Base-by-base conservation (phyloP, 37 sponge, comb jelly and placozoan species). In the Chondrilla cf. caribensis region DNA sequence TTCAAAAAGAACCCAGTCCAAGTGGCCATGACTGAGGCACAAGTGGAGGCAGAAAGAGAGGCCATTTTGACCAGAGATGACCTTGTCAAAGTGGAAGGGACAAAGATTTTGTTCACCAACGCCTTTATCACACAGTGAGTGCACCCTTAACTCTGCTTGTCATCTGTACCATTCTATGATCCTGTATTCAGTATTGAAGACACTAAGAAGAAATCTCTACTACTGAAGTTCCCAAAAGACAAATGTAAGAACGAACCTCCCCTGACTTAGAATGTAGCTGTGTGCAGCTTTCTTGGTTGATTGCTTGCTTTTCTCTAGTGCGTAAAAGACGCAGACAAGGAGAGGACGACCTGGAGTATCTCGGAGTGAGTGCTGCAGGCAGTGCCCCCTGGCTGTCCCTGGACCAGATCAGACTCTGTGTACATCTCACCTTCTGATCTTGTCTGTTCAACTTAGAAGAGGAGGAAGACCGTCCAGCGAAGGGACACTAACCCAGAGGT, bases 1-100 rank as follows among this genome's bases (percentile, higher is more conserved):
- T 98, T 90, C 89, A 90, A 89, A 60, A 87, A 91, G 60, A 89
- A 79, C 32, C 86, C 91, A 22, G 83, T 88, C 17, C 81, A 71
- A 9, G 77, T 86, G 18, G 88, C 79, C 58, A 87, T 83, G 88
- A 87, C 84, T 41, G 79, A 66, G 6, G 95, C 88, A 66, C 72
- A 84, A 29, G 94, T 90, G 55, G 82, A 91, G 80, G 94, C 86
- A 28, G 77, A 87, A 31, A 86, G 80, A 29, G 91, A 93, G 75
- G 35, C 83, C 44, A 33, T 40, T 36, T 57, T 86, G 44, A n/a
- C 82, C n/a, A 81, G 87, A 32, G 89, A 90, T 58, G 94, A 93
- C 67, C 83, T 95, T 66, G 93, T 96, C 29, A 93, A 94, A 54
- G 93, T 96, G 29, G 97, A 98, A 83, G 99, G 97, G 2, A 95